Evolutionary conservation across 2,888 invertebrate genomes (phyloP).

Genomic region (Homarus gammarus): DNA sequence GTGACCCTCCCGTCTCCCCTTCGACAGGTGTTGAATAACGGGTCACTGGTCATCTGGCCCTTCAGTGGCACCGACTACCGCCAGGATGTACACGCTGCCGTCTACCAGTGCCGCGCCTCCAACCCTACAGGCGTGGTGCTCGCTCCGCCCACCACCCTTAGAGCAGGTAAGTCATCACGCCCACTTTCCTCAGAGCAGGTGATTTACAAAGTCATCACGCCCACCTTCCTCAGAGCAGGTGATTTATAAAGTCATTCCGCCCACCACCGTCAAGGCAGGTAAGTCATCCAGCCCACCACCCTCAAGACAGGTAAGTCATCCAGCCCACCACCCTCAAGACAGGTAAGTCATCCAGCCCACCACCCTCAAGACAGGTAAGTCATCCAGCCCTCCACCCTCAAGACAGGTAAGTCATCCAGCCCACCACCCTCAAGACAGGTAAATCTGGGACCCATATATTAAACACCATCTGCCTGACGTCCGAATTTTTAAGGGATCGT

Average conservation of each 20-base stretch:
- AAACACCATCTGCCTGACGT: too few species aligned
- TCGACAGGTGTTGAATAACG: constrained; percentile 62
- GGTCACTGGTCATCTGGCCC: constrained; percentile 65
- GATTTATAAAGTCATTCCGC: too few species aligned
- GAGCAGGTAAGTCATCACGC: constrained; percentile 52
- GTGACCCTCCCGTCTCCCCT: background rate
- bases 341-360: background rate
- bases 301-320: background rate
- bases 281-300: background rate
- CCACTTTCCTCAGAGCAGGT: background rate
- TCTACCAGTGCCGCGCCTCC: constrained; percentile 66
- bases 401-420: too few species aligned
- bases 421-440: too few species aligned
- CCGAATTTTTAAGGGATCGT: too few species aligned
- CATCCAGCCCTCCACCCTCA: too few species aligned
- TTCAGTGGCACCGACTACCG: constrained; percentile 71
- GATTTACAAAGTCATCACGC: background rate
- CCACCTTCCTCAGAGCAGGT: too few species aligned
- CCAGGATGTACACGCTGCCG: constrained; percentile 68
- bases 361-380: too few species aligned
- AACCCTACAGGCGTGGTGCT: constrained; percentile 66
- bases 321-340: background rate
- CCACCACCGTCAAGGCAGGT: background rate
- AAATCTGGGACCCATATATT: too few species aligned
- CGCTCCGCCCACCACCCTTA: constrained; percentile 65